A percentile compares a stretch with the other conserved stretches of the same genome.
Evolutionary conservation across 1,140 invertebrate species (phyloP).

Genomic region (Drosophila rufa): DNA sequence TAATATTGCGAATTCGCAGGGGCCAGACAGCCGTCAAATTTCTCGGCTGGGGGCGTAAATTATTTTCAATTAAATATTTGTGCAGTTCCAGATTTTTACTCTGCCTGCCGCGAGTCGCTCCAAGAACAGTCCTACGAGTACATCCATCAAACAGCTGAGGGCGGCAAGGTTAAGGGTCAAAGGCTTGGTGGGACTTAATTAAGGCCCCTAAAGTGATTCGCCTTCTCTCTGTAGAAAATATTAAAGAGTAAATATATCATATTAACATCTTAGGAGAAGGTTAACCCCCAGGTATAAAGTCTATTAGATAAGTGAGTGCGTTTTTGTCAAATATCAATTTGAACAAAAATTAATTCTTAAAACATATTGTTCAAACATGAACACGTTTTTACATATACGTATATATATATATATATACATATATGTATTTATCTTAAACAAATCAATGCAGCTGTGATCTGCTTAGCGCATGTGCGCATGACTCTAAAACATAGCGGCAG

Average conservation of each 20-base stretch:
- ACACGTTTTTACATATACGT: too few relatives aligned
- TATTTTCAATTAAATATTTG: slow-evolving; percentile 55
- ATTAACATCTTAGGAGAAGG: not conserved
- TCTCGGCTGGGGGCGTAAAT: slow-evolving; percentile 31
- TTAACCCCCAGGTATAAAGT: too few relatives aligned
- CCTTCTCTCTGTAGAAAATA: not conserved
- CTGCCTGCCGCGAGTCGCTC: not conserved
- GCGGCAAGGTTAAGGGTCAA: not conserved
- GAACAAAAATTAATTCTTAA: too few relatives aligned
- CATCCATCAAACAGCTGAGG: not conserved
- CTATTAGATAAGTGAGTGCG: too few relatives aligned
- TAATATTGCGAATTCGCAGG: slow-evolving; percentile 34
- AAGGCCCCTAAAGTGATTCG: too few relatives aligned
- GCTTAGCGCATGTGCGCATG: too few relatives aligned
- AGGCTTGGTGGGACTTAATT: not conserved
- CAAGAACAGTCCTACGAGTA: not conserved
- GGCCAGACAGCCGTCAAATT: slow-evolving; percentile 31
- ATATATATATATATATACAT: too few relatives aligned
- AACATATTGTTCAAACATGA: too few relatives aligned
- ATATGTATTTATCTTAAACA: too few relatives aligned
- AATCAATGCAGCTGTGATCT: too few relatives aligned
- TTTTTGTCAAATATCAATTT: too few relatives aligned
- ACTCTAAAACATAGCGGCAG: too few relatives aligned
- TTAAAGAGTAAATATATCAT: not conserved
- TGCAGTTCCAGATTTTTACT: slow-evolving; percentile 14